Base-by-base conservation (phyloP, 2,888 invertebrate genomes). In the Orchesella flavescens region DNA sequence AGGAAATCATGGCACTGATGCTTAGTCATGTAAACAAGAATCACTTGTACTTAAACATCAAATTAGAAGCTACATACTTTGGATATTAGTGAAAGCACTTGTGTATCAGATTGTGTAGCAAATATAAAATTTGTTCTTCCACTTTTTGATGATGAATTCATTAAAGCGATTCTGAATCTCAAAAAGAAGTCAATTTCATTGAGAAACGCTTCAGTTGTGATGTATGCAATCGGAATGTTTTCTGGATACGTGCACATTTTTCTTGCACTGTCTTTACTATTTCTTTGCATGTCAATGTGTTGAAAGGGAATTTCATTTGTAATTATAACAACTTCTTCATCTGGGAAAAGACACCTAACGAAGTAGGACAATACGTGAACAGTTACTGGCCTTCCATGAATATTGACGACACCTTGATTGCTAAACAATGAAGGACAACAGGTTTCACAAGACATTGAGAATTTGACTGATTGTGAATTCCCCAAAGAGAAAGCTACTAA, bases 351-450 rank as follows among this genome's bases (percentile, higher is more conserved):
- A 44, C 83, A 83, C 24, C 83, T 77, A 23, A 61, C 15, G 24
- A 68, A 19, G 55, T 68, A 83, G 7, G 83, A 83, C 13, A 78
- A 10, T 4, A 59, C 65, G 46, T 78, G 78, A 4, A 59, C 34
- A 15, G 65, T 24, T n/a, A 44, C 43, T 13, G 72, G 43, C 0
- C 17, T 59, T 12, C 68, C 61, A 34, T 57, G 19, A 1, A 74
- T 61, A 46, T 59, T 83, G 1, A 83, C 59, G 13, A 78, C 57
- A 9, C 83, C 83, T 61, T 21, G 61, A 24, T 21, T 77, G 59
- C 44, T 77, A 24, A 83, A 83, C 46, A 72, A 24, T 55, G 66
- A 21, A 46, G 77, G 53, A 46, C 83, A 77, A n/a, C 83, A 83
- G 34, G 44, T 7, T 13, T 72, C 46, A 43, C 83, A 76, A 17